Base-by-base conservation (phyloP, 2,797 vertebrate genomes). In the Paguma larvata region DNA sequence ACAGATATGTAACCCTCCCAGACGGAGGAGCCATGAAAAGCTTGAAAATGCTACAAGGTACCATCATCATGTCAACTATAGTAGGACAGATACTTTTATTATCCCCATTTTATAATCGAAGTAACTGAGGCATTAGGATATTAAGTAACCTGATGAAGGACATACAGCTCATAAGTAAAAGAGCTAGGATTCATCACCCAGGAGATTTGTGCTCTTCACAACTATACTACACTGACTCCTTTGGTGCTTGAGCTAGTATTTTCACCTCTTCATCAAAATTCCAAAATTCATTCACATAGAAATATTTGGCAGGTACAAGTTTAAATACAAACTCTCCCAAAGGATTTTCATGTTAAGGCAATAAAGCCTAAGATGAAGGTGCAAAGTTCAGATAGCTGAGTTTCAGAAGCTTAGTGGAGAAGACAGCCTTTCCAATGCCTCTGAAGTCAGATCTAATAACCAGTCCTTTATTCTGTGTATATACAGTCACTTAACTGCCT, bases 321-420 rank as follows among this genome's bases (percentile, higher is more conserved):
- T 48, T 82, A 85, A 68, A 67, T 30, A 86, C 62, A 73, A 44
- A 56, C 16, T 73, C 19, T 25, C 23, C 67, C 79, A 67, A 44
- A 95, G 56, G 67, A 73, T 75, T 92, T 87, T 30, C 34, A 56
- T 86, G 44, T 87, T 91, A 86, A 87, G 83, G 89, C 67, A 27
- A 46, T 25, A 63, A 53, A 91, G 6, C 9, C 56, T 65, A 91
- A 95, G 48, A 63, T 73, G 48, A 90, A 38, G 4, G 25, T 67
- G 1, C 38, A 56, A 91, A 65, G 46, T 56, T 38, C 41, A 38
- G 30, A 67, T 13, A 48, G 32, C n/a, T 25, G 65, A 13, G 68
- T 78, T 95, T 87, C 89, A 62, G 65, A 70, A 95, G 56, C 6
- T 53, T 79, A 9, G 30, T 30, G 34, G 56, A n/a, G 14, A 53